Base-by-base conservation (phyloP, 2,888 invertebrate species). In the Lycia hirtaria region DNA sequence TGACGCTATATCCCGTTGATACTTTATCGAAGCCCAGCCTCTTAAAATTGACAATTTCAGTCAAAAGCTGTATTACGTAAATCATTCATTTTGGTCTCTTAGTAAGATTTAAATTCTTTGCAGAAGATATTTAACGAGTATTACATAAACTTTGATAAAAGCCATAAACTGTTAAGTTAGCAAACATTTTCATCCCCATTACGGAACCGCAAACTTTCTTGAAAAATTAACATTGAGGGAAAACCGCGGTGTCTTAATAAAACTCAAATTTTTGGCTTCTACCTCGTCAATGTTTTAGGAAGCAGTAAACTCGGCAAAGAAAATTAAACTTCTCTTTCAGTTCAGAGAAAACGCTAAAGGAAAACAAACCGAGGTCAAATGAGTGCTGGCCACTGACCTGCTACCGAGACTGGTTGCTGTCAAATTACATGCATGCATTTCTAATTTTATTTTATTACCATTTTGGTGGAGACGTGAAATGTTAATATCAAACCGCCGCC, bases 271-370 rank as follows among this genome's bases (percentile, higher is more conserved):
- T 68, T 72, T 67, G 67, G 62, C 67, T 66, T 64, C 51, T 41
- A 56, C 55, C 65, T 57, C 60, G 67, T 70, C 75, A 76, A 76
- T 76, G 74, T 75, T 68, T 74, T 62, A 66, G 58, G 68, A 62
- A 60, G 51, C 57, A 65, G 61, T 67, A 68, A 77, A 77, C 64
- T 77, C 71, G 35, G 33, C 44, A 57, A 69, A 72, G 71, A 71
- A 77, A 75, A 76, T 80, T 73, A 68, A 78, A 78, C 76, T 76
- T 71, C 60, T 45, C 65, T 65, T 62, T 66, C 38, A 48, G 56
- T 60, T 67, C 51, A 38, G 51, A 60, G 53, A 61, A 67, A 72
- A 60, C 53, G 44, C 58, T 63, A 61, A 67, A 70, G 61, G 60
- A 71, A 73, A 76, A 72, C 74, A 73, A 75, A 73, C 65, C 68